Evolutionary conservation across 2,888 invertebrate species (phyloP), one percentile per base, ranked within the genome.

Genomic region (Spisula subtruncata): DNA sequence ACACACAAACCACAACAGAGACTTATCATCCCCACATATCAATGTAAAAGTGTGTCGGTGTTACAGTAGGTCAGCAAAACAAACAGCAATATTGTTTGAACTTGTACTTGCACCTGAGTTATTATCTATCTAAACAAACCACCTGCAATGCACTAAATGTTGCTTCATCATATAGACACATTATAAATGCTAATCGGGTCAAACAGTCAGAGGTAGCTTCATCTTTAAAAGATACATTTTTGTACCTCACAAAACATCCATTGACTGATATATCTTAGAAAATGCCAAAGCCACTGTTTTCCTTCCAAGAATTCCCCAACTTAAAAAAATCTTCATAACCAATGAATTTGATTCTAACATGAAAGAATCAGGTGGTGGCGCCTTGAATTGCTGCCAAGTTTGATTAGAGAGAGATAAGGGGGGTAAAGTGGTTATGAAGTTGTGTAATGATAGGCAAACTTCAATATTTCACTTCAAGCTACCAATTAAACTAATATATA

Each of bases 381-480:
- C 79, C 79, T 85, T 85, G 85, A 56, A 18, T 56, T 18, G 1
- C 29, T 80, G 85, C 89, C 89, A 89, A 86, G 79, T 84, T 89
- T 89, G 89, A 86, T 86, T 83, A 83, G 71, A 89, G 79, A 41
- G 56, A 79, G 89, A 89, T 89, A 89, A 89, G 80, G 83, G 48
- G 83, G 48, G 83, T 84, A 89, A 86, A 86, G 46, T 71, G 84
- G 75, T 71, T 84, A 75, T 84, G 75, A 71, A 66, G 75, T 48
- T 84, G 84, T 84, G 84, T 71, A 48, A 75, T 51, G 32, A 71
- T 71, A 84, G 84, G 84, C 75, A 84, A 32, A 48, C 46, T 51
- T 84, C 75, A 84, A 56, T 46, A 75, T 75, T 75, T 75, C 35
- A 75, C 75, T 75, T 75, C 75, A 35, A 75, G 75, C 75, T 35